Conservation (phyloP, 2,113 vertebrate species). For the Sinocyclocheilus anshuiensis region DNA sequence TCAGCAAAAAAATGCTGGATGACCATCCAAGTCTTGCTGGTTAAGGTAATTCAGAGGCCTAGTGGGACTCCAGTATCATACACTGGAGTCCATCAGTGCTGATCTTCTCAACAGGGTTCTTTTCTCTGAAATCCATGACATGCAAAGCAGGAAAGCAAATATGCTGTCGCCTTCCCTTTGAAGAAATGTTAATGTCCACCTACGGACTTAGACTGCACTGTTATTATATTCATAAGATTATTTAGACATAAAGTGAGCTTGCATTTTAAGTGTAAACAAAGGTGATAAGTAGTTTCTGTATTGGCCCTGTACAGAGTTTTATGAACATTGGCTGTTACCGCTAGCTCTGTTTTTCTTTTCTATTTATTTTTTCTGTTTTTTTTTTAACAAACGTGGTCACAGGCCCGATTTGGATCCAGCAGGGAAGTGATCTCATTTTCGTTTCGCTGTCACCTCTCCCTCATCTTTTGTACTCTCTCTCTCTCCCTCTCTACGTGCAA, state of each 20-base stretch:
- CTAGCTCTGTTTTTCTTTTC: slow-evolving; percentile 27
- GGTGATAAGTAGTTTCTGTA: slow-evolving; percentile 50
- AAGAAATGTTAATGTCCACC: slow-evolving; percentile 13
- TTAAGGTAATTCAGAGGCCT: neutral
- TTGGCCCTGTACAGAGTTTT: slow-evolving; percentile 48
- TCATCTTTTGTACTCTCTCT: slow-evolving; percentile 42
- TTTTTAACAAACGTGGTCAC: slow-evolving; percentile 62
- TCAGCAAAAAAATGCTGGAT: neutral
- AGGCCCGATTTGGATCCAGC: slow-evolving; percentile 64
- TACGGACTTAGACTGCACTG: neutral
- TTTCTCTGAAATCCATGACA: neutral
- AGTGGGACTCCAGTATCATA: neutral
- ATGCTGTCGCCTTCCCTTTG: neutral
- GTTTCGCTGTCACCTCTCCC: slow-evolving; percentile 50
- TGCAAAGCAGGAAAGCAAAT: slow-evolving; percentile 23
- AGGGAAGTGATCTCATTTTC: slow-evolving; percentile 66
- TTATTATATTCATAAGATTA: slow-evolving; percentile 8
- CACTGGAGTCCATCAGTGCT: neutral
- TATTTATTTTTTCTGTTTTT: neutral
- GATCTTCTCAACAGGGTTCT: neutral
- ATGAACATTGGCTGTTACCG: slow-evolving; percentile 58
- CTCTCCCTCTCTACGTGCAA: slow-evolving; percentile 32
- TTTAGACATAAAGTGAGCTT: slow-evolving; percentile 24
- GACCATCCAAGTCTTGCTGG: neutral
- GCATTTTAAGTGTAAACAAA: slow-evolving; percentile 9